Conservation (phyloP, 2,888 invertebrate species). For the Nephrotoma flavescens region DNA sequence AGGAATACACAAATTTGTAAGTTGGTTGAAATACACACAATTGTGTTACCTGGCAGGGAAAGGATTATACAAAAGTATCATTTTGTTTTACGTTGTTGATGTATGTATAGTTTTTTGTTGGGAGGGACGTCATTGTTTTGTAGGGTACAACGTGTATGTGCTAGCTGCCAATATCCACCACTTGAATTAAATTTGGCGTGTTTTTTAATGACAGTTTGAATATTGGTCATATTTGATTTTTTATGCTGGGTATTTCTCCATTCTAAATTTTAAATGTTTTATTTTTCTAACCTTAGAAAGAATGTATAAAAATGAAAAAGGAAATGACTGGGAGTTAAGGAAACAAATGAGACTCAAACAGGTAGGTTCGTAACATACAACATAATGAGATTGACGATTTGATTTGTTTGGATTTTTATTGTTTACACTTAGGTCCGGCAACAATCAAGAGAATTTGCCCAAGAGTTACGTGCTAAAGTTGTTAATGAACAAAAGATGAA, state of each 20-base stretch:
- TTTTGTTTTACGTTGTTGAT: too few relatives aligned
- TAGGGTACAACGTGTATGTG: too few relatives aligned
- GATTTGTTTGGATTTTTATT: background rate
- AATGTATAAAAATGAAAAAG: background rate
- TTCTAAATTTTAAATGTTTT: background rate
- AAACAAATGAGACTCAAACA: background rate
- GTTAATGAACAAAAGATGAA: slow-evolving; percentile 32
- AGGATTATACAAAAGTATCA: too few relatives aligned
- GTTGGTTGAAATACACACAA: too few relatives aligned
- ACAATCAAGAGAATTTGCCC: slow-evolving; percentile 44
- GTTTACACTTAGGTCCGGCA: slow-evolving; percentile 38
- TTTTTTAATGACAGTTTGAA: background rate
- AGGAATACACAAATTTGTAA: too few relatives aligned
- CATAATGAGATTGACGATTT: background rate
- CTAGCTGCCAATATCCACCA: too few relatives aligned
- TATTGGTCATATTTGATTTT: background rate
- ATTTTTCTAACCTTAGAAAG: background rate
- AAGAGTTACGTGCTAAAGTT: slow-evolving; percentile 34
- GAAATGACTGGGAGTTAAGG: background rate
- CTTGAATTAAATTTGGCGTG: too few relatives aligned
- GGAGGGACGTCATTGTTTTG: too few relatives aligned
- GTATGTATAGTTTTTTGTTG: too few relatives aligned
- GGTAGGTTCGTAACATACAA: background rate
- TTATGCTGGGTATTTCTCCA: background rate
- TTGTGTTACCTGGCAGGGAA: too few relatives aligned